These are phyloP conservation scores for Trichomycterus rosablanca DNA, from an alignment of 2,113 vertebrate species.

Conservation along the genomic window DNA sequence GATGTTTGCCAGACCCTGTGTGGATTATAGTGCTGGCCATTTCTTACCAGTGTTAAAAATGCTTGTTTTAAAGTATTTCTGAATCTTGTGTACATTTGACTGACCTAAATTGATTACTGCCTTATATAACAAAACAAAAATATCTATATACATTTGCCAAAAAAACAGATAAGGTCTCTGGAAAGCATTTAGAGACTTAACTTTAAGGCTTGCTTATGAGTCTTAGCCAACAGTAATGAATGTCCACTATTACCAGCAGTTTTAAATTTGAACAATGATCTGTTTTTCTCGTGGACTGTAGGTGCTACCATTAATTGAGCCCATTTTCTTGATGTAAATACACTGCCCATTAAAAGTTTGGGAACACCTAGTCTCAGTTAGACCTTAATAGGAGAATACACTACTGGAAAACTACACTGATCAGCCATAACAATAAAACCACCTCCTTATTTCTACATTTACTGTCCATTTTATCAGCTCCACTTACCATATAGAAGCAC, in stretches of 20 bases:
- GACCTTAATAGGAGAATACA: no score
- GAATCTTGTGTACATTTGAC: constrained; percentile 21
- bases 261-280: constrained; percentile 13
- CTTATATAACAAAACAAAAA: constrained; percentile 28
- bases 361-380: not conserved
- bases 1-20: constrained; percentile 14
- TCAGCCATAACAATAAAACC: no score
- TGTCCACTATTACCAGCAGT: constrained; percentile 16
- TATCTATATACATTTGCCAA: constrained; percentile 33
- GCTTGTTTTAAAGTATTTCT: constrained; percentile 24
- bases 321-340: constrained; percentile 27
- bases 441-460: no score
- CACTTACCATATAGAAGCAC: no score
- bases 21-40: constrained; percentile 26
- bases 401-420: no score
- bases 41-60: constrained; percentile 15
- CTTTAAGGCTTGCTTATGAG: not conserved
- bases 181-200: not conserved
- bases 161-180: constrained; percentile 7
- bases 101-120: constrained; percentile 33
- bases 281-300: constrained; percentile 8
- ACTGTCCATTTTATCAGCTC: no score
- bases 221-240: not conserved
- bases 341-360: constrained; percentile 7
- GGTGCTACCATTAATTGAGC: constrained; percentile 32